Conservation (phyloP, 2,888 invertebrate species). For the Norana najaformis region DNA sequence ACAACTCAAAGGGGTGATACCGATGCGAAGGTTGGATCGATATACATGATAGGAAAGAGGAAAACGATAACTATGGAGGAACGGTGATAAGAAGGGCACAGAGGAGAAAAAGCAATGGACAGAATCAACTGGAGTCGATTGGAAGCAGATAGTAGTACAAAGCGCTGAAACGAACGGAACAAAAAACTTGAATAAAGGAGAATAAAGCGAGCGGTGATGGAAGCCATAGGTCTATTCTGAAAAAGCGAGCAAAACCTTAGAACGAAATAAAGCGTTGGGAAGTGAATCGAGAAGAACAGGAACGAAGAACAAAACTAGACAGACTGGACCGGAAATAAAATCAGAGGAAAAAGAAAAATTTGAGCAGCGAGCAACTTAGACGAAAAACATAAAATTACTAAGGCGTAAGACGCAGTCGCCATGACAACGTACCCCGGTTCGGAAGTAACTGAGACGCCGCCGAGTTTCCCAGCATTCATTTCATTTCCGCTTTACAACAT, state of each 20-base stretch:
- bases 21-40: background rate
- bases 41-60: background rate
- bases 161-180: background rate
- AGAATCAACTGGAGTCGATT: background rate
- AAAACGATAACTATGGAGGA: background rate
- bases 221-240: too few relatives aligned
- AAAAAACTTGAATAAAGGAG: background rate
- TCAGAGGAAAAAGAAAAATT: background rate
- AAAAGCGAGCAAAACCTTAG: background rate
- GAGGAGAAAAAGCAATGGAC: background rate
- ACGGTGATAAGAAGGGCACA: background rate
- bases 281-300: background rate
- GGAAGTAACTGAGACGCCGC: background rate
- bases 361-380: background rate
- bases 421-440: background rate
- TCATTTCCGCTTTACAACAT: background rate
- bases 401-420: background rate
- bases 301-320: constrained; percentile 4
- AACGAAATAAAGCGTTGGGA: background rate
- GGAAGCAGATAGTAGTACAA: background rate
- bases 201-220: too few relatives aligned
- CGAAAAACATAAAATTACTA: constrained; percentile 5
- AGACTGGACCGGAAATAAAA: background rate
- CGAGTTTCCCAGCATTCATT: background rate
- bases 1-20: background rate